A percentile compares a stretch with the other conserved stretches of the same genome.
Evolutionary conservation across 2,797 vertebrate species (phyloP).

Genomic region (Ctenochaetus hawaiiensis): DNA sequence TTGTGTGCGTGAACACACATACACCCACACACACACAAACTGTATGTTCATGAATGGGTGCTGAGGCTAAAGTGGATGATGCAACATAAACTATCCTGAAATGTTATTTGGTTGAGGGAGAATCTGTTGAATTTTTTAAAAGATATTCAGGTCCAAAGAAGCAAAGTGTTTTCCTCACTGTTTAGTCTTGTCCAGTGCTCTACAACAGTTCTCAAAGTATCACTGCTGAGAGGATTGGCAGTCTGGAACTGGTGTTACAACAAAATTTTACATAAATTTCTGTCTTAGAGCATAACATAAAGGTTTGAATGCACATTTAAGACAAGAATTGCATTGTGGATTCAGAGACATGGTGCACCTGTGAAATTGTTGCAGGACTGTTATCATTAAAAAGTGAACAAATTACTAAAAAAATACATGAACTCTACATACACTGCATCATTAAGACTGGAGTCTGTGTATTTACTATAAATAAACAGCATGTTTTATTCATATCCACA

Average conservation of each 20-base stretch:
- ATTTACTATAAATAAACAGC: too few relatives aligned
- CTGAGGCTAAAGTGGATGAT: not conserved
- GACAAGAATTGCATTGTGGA: not conserved
- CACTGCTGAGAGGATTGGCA: conserved; percentile 9
- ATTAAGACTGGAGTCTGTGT: not conserved
- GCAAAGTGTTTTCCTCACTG: not conserved
- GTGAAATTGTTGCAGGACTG: not conserved
- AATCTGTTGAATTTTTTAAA: conserved; percentile 2
- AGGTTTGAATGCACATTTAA: not conserved
- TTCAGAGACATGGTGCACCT: conserved; percentile 5
- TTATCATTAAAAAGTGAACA: not conserved
- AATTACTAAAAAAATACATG: not conserved
- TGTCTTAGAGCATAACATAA: not conserved
- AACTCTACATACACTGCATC: not conserved
- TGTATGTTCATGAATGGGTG: conserved; percentile 8
- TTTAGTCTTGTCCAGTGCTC: not conserved
- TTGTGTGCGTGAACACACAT: conserved; percentile 36
- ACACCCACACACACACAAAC: too few relatives aligned
- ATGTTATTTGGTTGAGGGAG: not conserved
- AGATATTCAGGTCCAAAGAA: conserved; percentile 3
- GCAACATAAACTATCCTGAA: not conserved
- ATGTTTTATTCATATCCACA: conserved; percentile 3
- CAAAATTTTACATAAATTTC: conserved; percentile 24
- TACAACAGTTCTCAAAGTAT: not conserved
- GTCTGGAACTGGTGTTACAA: conserved; percentile 8